Evolutionary conservation across 2,888 invertebrate species (phyloP).

Genomic region (Xanthorhoe spadicearia): DNA sequence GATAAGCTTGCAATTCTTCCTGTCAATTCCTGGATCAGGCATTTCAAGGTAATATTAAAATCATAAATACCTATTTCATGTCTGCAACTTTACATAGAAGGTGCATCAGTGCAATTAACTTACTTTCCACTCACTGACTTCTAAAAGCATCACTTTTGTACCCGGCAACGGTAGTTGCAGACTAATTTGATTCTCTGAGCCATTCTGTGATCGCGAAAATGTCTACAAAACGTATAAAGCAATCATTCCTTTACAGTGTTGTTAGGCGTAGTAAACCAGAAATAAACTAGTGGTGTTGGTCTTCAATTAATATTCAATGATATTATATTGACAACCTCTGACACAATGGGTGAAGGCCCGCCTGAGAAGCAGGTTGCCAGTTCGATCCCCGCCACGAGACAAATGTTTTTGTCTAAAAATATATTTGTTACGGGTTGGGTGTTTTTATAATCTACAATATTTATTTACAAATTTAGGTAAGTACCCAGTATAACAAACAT

Average conservation of each 20-base stretch:
- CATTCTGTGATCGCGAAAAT: neutral
- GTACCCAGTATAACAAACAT: no score
- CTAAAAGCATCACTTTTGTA: slow-evolving; percentile 6
- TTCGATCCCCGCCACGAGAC: no score
- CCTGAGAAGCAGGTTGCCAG: no score
- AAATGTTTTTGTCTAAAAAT: no score
- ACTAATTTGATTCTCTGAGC: neutral
- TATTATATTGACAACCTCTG: no score
- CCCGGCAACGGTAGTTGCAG: neutral
- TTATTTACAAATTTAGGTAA: no score
- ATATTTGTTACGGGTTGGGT: no score
- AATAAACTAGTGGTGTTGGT: neutral
- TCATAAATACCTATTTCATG: neutral
- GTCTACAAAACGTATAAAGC: neutral
- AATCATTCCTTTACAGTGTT: neutral
- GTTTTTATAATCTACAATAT: no score
- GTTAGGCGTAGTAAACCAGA: neutral
- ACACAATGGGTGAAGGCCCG: no score
- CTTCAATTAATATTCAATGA: no score
- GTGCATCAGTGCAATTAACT: neutral
- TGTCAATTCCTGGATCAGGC: no score
- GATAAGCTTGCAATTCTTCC: slow-evolving; percentile 28
- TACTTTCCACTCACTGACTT: slow-evolving; percentile 3
- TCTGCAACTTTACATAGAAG: neutral
- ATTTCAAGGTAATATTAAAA: no score